Percentiles rank a stretch among this genome's conserved stretches.
phyloP scores from a whole-genome alignment of 2,113 vertebrate species.

The Chrysemys picta region DNA sequence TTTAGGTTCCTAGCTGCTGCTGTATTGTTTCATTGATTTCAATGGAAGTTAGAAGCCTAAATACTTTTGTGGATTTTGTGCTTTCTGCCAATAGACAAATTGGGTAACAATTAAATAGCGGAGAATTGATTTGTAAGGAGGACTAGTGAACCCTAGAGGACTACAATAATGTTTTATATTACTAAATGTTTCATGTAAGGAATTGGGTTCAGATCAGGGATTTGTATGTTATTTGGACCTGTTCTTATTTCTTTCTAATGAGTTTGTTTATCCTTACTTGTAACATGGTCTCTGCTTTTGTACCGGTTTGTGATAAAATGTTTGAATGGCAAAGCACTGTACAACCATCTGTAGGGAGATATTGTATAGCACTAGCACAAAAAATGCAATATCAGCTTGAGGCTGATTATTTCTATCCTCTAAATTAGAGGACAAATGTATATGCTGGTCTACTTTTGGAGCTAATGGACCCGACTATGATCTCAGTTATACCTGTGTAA shows the following conservation, averaged over 20 bases:
- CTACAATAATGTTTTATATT: not conserved
- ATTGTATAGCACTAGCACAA: not conserved
- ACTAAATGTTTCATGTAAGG: not conserved
- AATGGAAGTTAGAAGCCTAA: not conserved
- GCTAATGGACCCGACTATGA: not conserved
- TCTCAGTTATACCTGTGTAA: not conserved
- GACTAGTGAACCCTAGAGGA: not conserved
- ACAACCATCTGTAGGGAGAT: not conserved
- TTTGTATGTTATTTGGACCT: not conserved
- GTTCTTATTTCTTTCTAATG: not conserved
- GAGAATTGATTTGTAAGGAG: not conserved
- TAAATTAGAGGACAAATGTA: not conserved
- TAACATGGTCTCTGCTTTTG: not conserved
- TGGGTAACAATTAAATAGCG: not conserved
- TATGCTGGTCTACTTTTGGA: not conserved
- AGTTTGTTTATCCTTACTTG: not conserved
- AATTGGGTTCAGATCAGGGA: not conserved
- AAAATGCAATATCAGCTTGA: not conserved
- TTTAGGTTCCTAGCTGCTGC: not conserved
- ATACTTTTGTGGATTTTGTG: not conserved
- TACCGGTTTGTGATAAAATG: not conserved
- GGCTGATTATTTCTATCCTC: not conserved
- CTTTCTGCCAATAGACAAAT: not conserved
- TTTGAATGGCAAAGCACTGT: not conserved
- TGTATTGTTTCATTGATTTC: not conserved